Percentiles rank a stretch among this genome's conserved stretches.
Evolutionary conservation across 2,888 invertebrate genomes (phyloP).

Genomic region (Ichneumoninae sp.): DNA sequence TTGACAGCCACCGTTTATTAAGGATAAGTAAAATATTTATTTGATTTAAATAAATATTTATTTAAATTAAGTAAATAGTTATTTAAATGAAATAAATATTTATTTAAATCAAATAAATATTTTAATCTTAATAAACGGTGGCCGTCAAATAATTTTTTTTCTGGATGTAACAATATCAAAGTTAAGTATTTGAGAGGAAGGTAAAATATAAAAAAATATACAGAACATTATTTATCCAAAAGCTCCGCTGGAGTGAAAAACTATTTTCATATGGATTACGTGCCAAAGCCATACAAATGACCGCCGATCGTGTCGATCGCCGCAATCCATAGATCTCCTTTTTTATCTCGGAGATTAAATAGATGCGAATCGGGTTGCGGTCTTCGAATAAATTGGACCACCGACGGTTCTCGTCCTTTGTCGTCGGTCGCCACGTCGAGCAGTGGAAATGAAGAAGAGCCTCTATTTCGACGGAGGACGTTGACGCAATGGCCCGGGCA

Average conservation of each 20-base stretch:
- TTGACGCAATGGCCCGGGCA: constrained; percentile 46
- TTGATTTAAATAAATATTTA: too few relatives aligned
- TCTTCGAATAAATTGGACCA: background rate
- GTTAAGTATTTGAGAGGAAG: too few relatives aligned
- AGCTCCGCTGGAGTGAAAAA: background rate
- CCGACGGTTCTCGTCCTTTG: background rate
- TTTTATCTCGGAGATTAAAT: background rate
- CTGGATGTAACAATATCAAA: too few relatives aligned
- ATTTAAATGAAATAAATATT: too few relatives aligned
- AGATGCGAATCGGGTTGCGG: background rate
- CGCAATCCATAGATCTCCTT: background rate
- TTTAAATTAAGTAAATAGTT: too few relatives aligned
- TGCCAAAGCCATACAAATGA: too few relatives aligned
- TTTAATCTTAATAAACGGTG: too few relatives aligned
- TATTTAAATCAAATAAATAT: too few relatives aligned
- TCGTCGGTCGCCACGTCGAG: background rate
- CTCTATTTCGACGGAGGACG: constrained; percentile 48
- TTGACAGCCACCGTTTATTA: too few relatives aligned
- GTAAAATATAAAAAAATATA: too few relatives aligned
- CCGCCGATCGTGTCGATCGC: background rate
- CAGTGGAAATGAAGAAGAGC: constrained; percentile 20
- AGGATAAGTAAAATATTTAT: too few relatives aligned
- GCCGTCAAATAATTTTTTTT: too few relatives aligned
- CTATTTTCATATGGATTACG: background rate
- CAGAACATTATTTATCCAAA: background rate